A percentile compares a stretch with the other conserved stretches of the same genome.
These are phyloP conservation scores for Crocidura indochinensis DNA, from an alignment of 2,797 vertebrate species.

Conservation along the genomic window DNA sequence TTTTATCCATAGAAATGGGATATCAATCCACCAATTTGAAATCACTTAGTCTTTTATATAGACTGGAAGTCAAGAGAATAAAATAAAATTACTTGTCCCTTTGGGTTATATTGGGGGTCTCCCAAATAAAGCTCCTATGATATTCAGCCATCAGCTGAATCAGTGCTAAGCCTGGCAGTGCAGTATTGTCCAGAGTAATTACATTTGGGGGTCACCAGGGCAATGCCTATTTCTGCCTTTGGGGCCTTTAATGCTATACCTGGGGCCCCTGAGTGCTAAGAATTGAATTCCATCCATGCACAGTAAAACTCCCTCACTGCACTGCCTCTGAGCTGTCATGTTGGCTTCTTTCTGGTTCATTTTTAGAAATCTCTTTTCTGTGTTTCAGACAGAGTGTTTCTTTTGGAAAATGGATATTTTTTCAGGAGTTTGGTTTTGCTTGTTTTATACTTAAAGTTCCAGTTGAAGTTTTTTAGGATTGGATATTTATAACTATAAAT, in stretches of 20 bases:
- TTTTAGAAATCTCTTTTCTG: not conserved
- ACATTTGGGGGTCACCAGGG: too few species aligned
- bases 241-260: too few species aligned
- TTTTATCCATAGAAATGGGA: not conserved
- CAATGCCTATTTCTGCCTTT: too few species aligned
- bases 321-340: too few species aligned
- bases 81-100: not conserved
- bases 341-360: not conserved
- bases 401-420: not conserved
- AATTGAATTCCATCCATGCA: too few species aligned
- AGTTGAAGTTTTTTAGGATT: not conserved
- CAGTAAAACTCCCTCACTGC: too few species aligned
- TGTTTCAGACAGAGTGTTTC: not conserved
- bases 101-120: not conserved
- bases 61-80: not conserved
- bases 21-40: not conserved
- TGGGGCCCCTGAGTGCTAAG: too few species aligned
- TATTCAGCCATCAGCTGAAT: too few species aligned
- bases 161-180: too few species aligned
- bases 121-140: too few species aligned
- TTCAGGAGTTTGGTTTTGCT: not conserved
- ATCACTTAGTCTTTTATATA: not conserved
- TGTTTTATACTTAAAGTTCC: not conserved
- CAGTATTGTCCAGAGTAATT: too few species aligned
- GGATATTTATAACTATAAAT: not conserved